These are phyloP conservation scores for Onthophagus sagittarius DNA, from an alignment of 2,888 invertebrate species.

Conservation along the genomic window DNA sequence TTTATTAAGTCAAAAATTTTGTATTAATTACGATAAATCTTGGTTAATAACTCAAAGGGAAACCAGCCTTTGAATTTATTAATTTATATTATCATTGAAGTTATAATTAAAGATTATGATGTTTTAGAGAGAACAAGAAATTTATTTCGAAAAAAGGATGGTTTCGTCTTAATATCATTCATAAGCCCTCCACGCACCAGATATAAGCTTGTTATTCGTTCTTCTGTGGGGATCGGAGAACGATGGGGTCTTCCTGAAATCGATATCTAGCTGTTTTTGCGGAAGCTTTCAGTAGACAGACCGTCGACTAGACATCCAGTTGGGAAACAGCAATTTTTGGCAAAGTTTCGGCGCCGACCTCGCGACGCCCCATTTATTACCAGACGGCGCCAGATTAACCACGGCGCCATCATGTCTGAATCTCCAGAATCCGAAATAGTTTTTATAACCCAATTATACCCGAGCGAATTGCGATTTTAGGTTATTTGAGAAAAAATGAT, in stretches of 20 bases:
- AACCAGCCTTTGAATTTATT: neutral
- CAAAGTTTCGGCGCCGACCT: neutral
- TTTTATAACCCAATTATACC: no score
- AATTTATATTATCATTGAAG: no score
- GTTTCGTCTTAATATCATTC: neutral
- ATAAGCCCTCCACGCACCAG: neutral
- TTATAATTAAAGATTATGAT: no score
- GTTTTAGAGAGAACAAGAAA: no score
- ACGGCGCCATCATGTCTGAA: neutral
- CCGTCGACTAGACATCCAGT: neutral
- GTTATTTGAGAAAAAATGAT: no score
- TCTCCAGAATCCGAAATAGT: neutral
- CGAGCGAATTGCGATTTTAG: no score
- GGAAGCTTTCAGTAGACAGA: neutral
- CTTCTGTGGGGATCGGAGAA: neutral
- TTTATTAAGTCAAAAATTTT: slow-evolving; percentile 31
- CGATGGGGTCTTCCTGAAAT: neutral
- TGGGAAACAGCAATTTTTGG: neutral
- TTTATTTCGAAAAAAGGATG: no score
- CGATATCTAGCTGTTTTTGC: neutral
- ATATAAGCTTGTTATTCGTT: neutral
- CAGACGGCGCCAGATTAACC: neutral
- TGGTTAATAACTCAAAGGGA: slow-evolving; percentile 31
- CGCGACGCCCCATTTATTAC: neutral
- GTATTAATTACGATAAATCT: slow-evolving; percentile 31